These are phyloP conservation scores for Dendrolimus punctatus DNA, from an alignment of 1,140 invertebrate genomes.

Conservation along the genomic window DNA sequence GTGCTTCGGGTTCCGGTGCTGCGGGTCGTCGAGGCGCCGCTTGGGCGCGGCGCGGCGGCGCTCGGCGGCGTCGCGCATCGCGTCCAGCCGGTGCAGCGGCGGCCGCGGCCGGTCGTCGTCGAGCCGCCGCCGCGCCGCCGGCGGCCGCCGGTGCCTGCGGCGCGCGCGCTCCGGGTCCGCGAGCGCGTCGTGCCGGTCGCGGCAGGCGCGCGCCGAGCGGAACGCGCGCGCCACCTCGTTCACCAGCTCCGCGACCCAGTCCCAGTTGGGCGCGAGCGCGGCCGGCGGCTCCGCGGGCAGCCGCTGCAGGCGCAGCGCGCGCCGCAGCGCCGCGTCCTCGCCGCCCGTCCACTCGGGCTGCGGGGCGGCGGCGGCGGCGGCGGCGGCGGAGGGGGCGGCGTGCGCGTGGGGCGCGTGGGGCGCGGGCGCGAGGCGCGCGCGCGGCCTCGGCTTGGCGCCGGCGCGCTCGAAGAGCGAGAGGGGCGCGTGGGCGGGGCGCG, in stretches of 20 bases:
- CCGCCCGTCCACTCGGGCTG: slow-evolving; percentile 90
- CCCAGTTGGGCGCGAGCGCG: slow-evolving; percentile 95
- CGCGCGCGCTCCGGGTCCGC: slow-evolving; percentile 91
- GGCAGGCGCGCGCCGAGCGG: slow-evolving; percentile 91
- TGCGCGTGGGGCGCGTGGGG: slow-evolving; percentile 24
- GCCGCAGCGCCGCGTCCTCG: slow-evolving; percentile 91
- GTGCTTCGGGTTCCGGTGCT: slow-evolving; percentile 89
- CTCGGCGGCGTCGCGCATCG: slow-evolving; percentile 80
- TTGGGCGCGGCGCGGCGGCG: slow-evolving; percentile 81
- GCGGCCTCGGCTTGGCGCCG: slow-evolving; percentile 74
- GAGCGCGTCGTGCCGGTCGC: slow-evolving; percentile 89
- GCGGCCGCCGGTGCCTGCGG: slow-evolving; percentile 86
- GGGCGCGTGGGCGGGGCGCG: slow-evolving; percentile 74
- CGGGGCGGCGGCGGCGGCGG: slow-evolving; percentile 74
- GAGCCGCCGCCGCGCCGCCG: slow-evolving; percentile 68
- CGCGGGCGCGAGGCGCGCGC: slow-evolving; percentile 12
- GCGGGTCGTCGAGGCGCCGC: slow-evolving; percentile 80
- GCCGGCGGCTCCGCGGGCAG: slow-evolving; percentile 33
- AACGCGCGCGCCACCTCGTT: slow-evolving; percentile 92
- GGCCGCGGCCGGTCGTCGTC: slow-evolving; percentile 68
- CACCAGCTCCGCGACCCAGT: slow-evolving; percentile 93
- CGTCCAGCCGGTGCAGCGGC: slow-evolving; percentile 80
- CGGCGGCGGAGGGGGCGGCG: slow-evolving; percentile 47
- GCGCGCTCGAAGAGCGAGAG: slow-evolving; percentile 74
- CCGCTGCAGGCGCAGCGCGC: slow-evolving; percentile 85